A percentile compares a stretch with the other conserved stretches of the same genome.
Evolutionary conservation across 1,140 invertebrate genomes (phyloP).

Genomic region (Drosophila bipectinata): DNA sequence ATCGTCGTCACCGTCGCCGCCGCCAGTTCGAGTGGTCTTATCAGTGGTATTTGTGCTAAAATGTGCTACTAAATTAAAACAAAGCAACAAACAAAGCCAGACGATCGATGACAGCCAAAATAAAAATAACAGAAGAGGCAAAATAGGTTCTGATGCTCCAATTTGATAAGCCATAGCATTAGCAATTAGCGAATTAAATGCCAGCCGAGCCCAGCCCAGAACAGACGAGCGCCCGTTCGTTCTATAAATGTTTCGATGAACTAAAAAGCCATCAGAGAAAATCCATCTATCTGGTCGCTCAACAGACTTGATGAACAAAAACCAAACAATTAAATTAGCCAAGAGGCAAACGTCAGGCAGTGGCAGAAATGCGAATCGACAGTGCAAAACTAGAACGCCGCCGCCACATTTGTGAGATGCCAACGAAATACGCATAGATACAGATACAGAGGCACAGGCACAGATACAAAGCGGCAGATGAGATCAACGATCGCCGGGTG

Average conservation of each 20-base stretch:
- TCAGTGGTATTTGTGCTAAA: constrained; percentile 77
- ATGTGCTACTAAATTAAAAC: constrained; percentile 75
- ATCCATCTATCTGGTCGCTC: constrained; percentile 12
- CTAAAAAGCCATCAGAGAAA: constrained; percentile 59
- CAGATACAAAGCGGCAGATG: constrained; percentile 33
- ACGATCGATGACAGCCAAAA: constrained; percentile 47
- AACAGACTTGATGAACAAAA: constrained; percentile 64
- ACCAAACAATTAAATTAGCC: constrained; percentile 81
- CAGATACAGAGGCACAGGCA: constrained; percentile 27
- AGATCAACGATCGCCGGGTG: constrained; percentile 69
- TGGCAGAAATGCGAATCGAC: constrained; percentile 67
- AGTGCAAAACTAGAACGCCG: constrained; percentile 73
- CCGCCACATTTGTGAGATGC: constrained; percentile 74
- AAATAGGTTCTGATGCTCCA: constrained; percentile 72
- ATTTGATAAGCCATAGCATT: constrained; percentile 78
- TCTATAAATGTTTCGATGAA: constrained; percentile 80
- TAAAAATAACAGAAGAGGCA: constrained; percentile 34
- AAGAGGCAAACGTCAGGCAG: constrained; percentile 59
- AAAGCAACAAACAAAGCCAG: constrained; percentile 47
- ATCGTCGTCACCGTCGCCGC: constrained; percentile 25
- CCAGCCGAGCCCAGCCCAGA: constrained; percentile 32
- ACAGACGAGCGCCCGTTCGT: constrained; percentile 33
- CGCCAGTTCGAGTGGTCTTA: constrained; percentile 47
- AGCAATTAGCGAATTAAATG: constrained; percentile 80
- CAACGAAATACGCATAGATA: constrained; percentile 29